Conservation (phyloP, 2,113 vertebrate species). For the Thunnus maccoyii region DNA sequence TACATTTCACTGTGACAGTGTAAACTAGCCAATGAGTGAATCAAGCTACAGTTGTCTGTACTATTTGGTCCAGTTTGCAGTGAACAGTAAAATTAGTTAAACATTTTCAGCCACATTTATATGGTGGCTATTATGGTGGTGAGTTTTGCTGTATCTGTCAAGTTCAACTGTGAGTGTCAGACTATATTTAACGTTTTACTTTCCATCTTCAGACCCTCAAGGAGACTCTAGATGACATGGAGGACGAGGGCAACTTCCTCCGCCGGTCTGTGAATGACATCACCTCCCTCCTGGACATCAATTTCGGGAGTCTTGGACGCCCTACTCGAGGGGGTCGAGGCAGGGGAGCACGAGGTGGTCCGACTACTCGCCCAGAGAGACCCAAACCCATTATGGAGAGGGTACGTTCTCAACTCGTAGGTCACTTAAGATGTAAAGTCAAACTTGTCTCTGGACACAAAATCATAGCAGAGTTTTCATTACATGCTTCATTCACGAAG, state of each 20-base stretch:
- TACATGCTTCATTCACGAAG: no score
- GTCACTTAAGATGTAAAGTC: background rate
- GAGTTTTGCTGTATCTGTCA: background rate
- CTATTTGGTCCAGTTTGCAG: no score
- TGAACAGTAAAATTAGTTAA: no score
- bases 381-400: conserved; percentile 64
- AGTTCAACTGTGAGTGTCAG: background rate
- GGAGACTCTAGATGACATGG: conserved; percentile 56
- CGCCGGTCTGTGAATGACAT: conserved; percentile 94
- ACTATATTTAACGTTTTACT: background rate
- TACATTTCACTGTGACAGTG: no score
- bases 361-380: conserved; percentile 72
- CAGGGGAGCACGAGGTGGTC: conserved; percentile 87
- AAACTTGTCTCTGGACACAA: background rate
- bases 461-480: background rate
- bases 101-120: no score
- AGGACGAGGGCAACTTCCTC: conserved; percentile 83
- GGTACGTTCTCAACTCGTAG: conserved; percentile 49
- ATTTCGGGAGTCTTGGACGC: conserved; percentile 92
- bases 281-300: conserved; percentile 94
- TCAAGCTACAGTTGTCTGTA: no score
- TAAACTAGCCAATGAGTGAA: background rate
- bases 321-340: conserved; percentile 86
- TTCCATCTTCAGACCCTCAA: conserved; percentile 57
- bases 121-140: no score